These are phyloP conservation scores for Operophtera brumata DNA, from an alignment of 2,888 invertebrate genomes.

Conservation along the genomic window DNA sequence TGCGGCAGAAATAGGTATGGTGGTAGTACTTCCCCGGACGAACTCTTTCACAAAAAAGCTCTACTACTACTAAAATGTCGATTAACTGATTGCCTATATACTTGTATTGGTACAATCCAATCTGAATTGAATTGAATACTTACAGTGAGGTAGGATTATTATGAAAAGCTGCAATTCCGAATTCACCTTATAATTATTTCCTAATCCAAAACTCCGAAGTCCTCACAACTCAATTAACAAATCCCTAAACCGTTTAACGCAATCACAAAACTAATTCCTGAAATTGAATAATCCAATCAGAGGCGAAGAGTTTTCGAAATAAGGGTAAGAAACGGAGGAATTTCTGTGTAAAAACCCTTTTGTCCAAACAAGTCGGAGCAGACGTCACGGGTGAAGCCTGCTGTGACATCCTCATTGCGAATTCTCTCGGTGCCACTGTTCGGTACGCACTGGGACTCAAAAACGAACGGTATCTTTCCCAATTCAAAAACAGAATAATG, in stretches of 20 bases:
- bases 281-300: constrained; percentile 63
- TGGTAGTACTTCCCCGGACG: too few species aligned
- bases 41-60: too few species aligned
- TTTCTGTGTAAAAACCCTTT: constrained; percentile 66
- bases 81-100: too few species aligned
- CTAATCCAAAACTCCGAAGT: constrained; percentile 23
- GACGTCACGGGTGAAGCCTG: constrained; percentile 68
- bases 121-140: too few species aligned
- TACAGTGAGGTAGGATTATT: not conserved
- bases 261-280: constrained; percentile 57
- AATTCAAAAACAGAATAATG: too few species aligned
- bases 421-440: constrained; percentile 55
- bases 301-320: constrained; percentile 40
- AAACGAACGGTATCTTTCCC: constrained; percentile 28
- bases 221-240: constrained; percentile 36
- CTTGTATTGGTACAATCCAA: too few species aligned
- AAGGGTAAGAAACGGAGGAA: constrained; percentile 48
- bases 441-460: constrained; percentile 41
- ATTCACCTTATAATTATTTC: constrained; percentile 28
- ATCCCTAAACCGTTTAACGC: constrained; percentile 37
- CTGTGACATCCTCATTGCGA: constrained; percentile 69
- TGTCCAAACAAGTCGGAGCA: constrained; percentile 71
- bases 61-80: too few species aligned
- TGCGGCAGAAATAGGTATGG: too few species aligned
- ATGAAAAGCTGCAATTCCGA: constrained; percentile 15